Evolutionary conservation across 2,113 vertebrate genomes (phyloP), one percentile per base, ranked within the genome.

Genomic region (Bungarus multicinctus): DNA sequence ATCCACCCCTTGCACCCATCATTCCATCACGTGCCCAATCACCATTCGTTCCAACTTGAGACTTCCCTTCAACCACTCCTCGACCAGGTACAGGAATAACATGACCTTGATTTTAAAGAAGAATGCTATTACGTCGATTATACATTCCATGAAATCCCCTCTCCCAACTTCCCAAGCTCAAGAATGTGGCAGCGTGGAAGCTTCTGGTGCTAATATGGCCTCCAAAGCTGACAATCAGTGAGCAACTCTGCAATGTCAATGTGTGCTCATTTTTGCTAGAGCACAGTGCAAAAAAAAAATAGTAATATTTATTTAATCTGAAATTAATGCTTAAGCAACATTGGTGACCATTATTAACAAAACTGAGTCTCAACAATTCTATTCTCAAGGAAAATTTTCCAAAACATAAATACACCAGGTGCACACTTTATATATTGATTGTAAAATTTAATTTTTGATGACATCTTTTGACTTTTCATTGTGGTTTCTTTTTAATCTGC

Each of bases 281-380:
- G 74, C 18, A 43, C 18, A 22, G 18, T 81, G 34, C 5, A 39
- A 81, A 81, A 81, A n/a, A n/a, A 30, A 74, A 14, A 14, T 14
- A 23, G 5, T 91, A 93, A 69, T 64, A 89, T 2, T 85, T 93
- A 94, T 39, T 94, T 53, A 53, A 91, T 20, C 89, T 85, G 9
- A 14, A 89, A 85, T 30, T 10, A 25, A 5, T 94, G 12, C 6
- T 86, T 7, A 85, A 91, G 1, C 25, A 45, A 55, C 23, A 1
- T 43, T 47, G 93, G 60, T 88, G 88, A 12, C 34, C 6, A 16
- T 14, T 74, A 39, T 39, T 27, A 25, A 8, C 8, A 5, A 22
- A 22, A 14, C 54, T 58, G 18, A 85, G 14, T 25, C 4, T 5
- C 4, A 45, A 8, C 47, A 5, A 55, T 20, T 54, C 43, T 60